Evolutionary conservation across 2,797 vertebrate species (phyloP).

Genomic region (Sebastes cheni): DNA sequence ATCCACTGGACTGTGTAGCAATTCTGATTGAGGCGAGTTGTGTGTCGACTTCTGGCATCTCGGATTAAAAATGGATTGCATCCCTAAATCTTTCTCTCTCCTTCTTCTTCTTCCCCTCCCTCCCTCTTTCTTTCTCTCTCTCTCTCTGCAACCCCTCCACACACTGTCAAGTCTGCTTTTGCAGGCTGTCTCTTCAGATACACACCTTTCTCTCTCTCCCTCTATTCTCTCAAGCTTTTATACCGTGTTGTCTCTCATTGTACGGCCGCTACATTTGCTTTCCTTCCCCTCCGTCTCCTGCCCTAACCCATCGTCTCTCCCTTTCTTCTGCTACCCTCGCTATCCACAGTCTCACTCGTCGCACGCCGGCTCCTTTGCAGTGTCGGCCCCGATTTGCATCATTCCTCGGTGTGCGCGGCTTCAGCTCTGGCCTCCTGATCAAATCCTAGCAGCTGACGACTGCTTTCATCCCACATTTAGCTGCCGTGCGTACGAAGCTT

Average conservation of each 20-base stretch:
- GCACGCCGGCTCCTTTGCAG: constrained; percentile 51
- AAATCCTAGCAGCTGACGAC: constrained; percentile 60
- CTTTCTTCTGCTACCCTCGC: constrained; percentile 5
- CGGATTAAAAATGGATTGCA: constrained; percentile 63
- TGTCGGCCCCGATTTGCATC: constrained; percentile 73
- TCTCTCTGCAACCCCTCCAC: not conserved
- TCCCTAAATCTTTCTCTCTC: constrained; percentile 7
- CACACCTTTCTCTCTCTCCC: not conserved
- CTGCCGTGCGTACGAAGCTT: constrained; percentile 39
- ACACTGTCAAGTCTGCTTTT: constrained; percentile 19
- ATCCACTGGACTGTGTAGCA: constrained; percentile 36
- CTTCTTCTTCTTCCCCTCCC: not conserved
- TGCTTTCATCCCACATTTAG: constrained; percentile 70
- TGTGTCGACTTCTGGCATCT: constrained; percentile 41
- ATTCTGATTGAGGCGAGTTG: constrained; percentile 51
- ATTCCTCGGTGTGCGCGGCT: constrained; percentile 25
- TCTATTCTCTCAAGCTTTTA: constrained; percentile 18
- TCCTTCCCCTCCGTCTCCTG: not conserved
- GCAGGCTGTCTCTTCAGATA: constrained; percentile 27
- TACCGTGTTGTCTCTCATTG: not conserved
- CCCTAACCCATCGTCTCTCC: constrained; percentile 9
- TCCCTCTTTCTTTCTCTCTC: not conserved
- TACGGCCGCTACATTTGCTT: not conserved
- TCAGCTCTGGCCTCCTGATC: constrained; percentile 68
- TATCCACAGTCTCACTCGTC: constrained; percentile 26